These are phyloP conservation scores for Empidonax traillii DNA, from an alignment of 2,113 vertebrate species.

Conservation along the genomic window DNA sequence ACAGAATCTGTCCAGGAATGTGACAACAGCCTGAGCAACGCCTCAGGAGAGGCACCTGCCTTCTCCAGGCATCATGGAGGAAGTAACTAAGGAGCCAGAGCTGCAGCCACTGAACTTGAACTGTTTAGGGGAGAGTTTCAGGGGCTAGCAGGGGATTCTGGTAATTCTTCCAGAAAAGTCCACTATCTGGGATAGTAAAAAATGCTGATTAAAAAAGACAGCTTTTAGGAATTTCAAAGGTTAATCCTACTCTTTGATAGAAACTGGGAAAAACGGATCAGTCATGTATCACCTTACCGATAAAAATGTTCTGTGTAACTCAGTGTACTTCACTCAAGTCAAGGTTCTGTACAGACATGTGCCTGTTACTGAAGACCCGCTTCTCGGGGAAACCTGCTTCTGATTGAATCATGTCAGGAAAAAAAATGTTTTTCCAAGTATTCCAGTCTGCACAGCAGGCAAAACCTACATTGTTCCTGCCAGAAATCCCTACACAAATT, in stretches of 20 bases:
- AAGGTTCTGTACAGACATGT: background rate
- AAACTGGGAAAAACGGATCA: background rate
- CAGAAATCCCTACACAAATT: background rate
- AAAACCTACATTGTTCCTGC: background rate
- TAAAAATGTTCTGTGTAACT: background rate
- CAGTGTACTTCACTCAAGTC: background rate
- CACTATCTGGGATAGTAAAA: background rate
- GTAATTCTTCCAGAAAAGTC: background rate
- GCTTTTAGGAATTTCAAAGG: background rate
- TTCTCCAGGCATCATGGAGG: background rate
- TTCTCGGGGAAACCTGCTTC: background rate
- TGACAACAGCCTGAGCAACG: background rate
- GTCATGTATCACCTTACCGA: background rate
- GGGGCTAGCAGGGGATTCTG: background rate
- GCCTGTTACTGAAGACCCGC: background rate
- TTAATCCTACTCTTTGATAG: background rate
- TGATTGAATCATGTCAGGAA: background rate
- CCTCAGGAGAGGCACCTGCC: background rate
- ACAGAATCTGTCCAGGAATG: background rate
- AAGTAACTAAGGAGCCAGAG: background rate
- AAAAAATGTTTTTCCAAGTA: background rate
- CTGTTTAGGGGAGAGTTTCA: background rate
- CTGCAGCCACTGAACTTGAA: background rate
- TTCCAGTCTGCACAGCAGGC: background rate
- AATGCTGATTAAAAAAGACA: background rate